A percentile compares a stretch with the other conserved stretches of the same genome.
phyloP scores from a whole-genome alignment of 2,797 vertebrate species.

The Acanthurus leucopareius region DNA sequence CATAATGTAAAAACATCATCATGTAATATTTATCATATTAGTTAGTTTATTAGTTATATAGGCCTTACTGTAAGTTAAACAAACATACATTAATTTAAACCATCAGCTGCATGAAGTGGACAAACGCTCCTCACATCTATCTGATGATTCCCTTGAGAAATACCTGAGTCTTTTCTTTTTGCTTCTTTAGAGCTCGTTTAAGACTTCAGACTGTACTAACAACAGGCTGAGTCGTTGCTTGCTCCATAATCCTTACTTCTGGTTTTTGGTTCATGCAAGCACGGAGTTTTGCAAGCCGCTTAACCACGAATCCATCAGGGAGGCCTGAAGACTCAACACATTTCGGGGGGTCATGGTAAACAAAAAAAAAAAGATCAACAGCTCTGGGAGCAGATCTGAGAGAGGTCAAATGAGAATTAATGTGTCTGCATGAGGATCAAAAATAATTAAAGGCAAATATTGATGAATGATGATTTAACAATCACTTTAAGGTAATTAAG shows the following conservation, averaged over 20 bases:
- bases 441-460: neutral
- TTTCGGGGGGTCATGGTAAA: neutral
- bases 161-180: conserved; percentile 28
- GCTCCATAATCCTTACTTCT: neutral
- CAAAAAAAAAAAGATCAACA: neutral
- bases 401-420: neutral
- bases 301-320: neutral
- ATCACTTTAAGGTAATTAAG: neutral
- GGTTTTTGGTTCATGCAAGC: neutral
- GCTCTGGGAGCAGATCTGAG: neutral
- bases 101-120: conserved; percentile 1
- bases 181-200: neutral
- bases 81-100: neutral
- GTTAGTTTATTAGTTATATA: no score
- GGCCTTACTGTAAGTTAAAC: no score
- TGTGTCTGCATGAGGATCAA: neutral
- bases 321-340: neutral
- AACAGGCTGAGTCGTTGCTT: neutral
- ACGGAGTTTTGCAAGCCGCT: conserved; percentile 8
- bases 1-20: neutral
- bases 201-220: conserved; percentile 3
- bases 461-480: neutral
- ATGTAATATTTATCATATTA: neutral
- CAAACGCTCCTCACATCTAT: neutral
- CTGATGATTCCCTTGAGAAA: neutral